Evolutionary conservation across 2,888 invertebrate genomes (phyloP).

Genomic region (Micoletzkya japonica): DNA sequence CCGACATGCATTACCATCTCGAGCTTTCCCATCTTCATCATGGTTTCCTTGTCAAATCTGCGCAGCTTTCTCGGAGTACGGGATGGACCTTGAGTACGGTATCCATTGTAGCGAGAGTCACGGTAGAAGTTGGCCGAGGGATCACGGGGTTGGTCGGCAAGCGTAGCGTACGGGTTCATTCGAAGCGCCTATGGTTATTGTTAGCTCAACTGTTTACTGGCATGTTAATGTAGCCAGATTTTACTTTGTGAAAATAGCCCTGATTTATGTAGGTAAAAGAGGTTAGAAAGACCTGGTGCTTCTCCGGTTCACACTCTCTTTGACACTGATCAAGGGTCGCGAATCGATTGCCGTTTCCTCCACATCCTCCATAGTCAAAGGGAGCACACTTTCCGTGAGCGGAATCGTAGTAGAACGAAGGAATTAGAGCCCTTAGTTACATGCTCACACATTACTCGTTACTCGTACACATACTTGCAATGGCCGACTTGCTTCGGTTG

Average conservation of each 20-base stretch:
- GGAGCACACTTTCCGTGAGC: slow-evolving; percentile 34
- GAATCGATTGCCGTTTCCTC: slow-evolving; percentile 60
- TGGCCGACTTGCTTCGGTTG: slow-evolving; percentile 31
- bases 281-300: slow-evolving; percentile 26
- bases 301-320: slow-evolving; percentile 38
- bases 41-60: neutral
- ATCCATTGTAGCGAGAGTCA: too few species aligned
- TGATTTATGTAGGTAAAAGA: neutral
- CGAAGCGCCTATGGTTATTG: slow-evolving; percentile 11
- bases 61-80: slow-evolving; percentile 4
- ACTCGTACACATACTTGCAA: slow-evolving; percentile 28
- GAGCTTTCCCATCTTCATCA: slow-evolving; percentile 4
- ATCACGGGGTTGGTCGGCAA: slow-evolving; percentile 11
- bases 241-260: neutral
- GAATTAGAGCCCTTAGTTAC: slow-evolving; percentile 24
- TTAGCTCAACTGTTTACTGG: too few species aligned
- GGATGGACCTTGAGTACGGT: neutral
- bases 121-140: neutral
- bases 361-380: slow-evolving; percentile 61
- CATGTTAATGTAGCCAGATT: neutral
- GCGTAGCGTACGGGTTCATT: slow-evolving; percentile 4
- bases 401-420: slow-evolving; percentile 36
- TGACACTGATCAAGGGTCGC: slow-evolving; percentile 47
- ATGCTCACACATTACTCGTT: neutral
- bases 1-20: neutral